A percentile compares a stretch with the other conserved stretches of the same genome.
These are phyloP conservation scores for Heterodera filipjevi DNA, from an alignment of 2,888 invertebrate genomes.

Conservation along the genomic window DNA sequence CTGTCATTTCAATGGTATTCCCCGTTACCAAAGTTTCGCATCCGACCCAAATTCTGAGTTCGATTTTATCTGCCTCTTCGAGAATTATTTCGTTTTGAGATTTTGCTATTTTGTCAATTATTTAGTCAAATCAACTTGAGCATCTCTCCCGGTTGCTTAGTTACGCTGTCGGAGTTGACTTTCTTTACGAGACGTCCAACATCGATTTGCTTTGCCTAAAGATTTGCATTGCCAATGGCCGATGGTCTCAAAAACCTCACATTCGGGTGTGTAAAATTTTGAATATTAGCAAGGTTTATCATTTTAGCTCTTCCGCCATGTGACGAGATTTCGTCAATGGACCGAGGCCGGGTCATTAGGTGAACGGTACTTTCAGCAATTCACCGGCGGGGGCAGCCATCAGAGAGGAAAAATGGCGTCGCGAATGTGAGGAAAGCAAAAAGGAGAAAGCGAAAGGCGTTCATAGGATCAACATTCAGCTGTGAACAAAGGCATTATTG, in stretches of 20 bases:
- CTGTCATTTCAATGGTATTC: too few species aligned
- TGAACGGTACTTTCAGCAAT: constrained; percentile 56
- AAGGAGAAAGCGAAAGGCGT: too few species aligned
- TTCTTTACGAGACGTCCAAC: constrained; percentile 50
- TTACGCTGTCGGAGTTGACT: constrained; percentile 54
- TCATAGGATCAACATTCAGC: too few species aligned
- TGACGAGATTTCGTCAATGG: constrained; percentile 57
- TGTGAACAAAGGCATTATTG: too few species aligned
- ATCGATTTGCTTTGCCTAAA: constrained; percentile 55
- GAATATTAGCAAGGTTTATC: too few species aligned
- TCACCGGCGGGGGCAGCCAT: constrained; percentile 37
- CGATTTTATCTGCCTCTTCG: too few species aligned
- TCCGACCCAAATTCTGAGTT: too few species aligned
- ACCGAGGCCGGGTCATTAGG: constrained; percentile 53
- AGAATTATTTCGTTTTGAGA: too few species aligned
- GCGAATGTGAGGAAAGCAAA: not conserved
- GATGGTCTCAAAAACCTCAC: constrained; percentile 54
- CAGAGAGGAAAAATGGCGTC: not conserved
- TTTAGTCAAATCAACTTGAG: constrained; percentile 53
- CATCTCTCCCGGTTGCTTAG: constrained; percentile 50
- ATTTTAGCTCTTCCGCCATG: constrained; percentile 49
- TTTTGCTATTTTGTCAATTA: not conserved
- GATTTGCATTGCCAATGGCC: constrained; percentile 45
- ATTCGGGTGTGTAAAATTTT: constrained; percentile 37
- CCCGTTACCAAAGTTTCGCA: too few species aligned